A percentile compares a stretch with the other conserved stretches of the same genome.
Evolutionary conservation across 2,797 vertebrate genomes (phyloP).

Genomic region (Iguana delicatissima): DNA sequence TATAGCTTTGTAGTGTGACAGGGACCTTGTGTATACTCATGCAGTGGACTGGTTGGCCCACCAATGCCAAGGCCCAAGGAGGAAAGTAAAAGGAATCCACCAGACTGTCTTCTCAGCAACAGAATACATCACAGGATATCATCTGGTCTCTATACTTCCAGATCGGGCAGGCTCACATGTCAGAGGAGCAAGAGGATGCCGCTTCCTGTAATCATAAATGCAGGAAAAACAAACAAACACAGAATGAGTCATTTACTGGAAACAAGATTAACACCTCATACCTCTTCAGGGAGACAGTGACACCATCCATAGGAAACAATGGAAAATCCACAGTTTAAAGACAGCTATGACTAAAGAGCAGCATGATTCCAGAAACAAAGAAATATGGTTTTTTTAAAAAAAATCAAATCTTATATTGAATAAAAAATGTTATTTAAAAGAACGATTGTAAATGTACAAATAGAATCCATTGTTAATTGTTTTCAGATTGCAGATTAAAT

Average conservation of each 20-base stretch:
- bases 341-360: background rate
- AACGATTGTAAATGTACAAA: background rate
- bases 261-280: background rate
- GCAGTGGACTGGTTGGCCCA: background rate
- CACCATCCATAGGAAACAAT: background rate
- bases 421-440: too few relatives aligned
- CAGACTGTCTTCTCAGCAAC: background rate
- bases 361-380: background rate
- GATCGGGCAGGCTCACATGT: background rate
- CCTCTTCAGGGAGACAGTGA: background rate
- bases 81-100: background rate
- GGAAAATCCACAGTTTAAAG: background rate
- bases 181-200: background rate
- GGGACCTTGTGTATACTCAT: background rate
- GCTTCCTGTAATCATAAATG: background rate
- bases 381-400: too few relatives aligned
- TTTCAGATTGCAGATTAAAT: background rate
- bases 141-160: background rate
- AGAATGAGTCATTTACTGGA: background rate
- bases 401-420: background rate
- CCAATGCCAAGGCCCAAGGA: background rate
- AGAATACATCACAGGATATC: background rate
- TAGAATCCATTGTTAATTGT: background rate
- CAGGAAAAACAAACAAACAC: background rate
- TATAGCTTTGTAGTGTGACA: too few relatives aligned